phyloP scores from a whole-genome alignment of 2,888 invertebrate genomes.

The Watsonalla binaria region DNA sequence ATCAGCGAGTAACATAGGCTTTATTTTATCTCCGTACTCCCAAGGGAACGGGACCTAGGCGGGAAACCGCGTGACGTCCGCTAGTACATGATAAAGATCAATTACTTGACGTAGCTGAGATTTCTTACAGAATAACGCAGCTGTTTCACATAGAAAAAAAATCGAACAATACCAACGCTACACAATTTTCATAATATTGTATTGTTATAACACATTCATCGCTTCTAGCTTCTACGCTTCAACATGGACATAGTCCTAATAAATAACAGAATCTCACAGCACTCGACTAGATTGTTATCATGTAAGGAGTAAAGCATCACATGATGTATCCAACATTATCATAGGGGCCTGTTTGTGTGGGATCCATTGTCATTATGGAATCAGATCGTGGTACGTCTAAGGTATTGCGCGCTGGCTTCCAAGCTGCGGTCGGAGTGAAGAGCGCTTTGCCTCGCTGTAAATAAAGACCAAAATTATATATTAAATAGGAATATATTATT shows the following conservation, averaged over 20 bases:
- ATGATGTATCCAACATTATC: slow-evolving; percentile 48
- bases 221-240: neutral
- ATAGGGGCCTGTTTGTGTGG: slow-evolving; percentile 30
- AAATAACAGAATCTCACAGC: slow-evolving; percentile 7
- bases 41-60: no score
- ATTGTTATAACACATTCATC: neutral
- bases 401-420: slow-evolving; percentile 60
- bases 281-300: slow-evolving; percentile 34
- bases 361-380: slow-evolving; percentile 35
- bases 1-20: no score
- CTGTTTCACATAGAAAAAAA: no score
- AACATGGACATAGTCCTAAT: neutral
- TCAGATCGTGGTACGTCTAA: slow-evolving; percentile 25
- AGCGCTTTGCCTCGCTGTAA: slow-evolving; percentile 72
- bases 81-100: no score
- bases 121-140: no score
- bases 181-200: no score
- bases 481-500: no score
- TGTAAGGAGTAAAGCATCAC: slow-evolving; percentile 18
- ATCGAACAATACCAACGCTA: no score
- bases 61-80: no score
- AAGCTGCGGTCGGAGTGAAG: slow-evolving; percentile 68
- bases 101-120: no score
- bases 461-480: slow-evolving; percentile 4
- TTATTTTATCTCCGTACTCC: no score